A percentile compares a stretch with the other conserved stretches of the same genome.
Conservation (phyloP, 2,113 vertebrate genomes). For the Pteruthius melanotis region DNA sequence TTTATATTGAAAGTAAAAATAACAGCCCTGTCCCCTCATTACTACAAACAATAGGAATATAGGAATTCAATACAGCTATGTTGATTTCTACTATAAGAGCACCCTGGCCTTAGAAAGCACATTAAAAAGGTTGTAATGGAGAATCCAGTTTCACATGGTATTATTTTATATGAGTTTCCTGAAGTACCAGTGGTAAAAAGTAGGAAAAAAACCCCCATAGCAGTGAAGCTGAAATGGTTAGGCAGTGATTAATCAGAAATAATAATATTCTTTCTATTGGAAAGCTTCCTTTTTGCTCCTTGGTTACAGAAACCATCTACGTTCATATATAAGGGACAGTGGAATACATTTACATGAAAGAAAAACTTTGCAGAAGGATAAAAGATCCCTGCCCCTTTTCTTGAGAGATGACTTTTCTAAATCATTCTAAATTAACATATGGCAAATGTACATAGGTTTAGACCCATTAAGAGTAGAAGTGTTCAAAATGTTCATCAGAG, state of each 20-base stretch:
- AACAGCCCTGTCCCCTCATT: background rate
- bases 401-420: constrained; percentile 29
- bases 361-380: background rate
- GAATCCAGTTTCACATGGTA: background rate
- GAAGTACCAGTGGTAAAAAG: background rate
- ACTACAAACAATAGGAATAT: background rate
- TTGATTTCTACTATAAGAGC: background rate
- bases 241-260: background rate
- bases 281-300: background rate
- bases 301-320: background rate
- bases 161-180: background rate
- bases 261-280: background rate
- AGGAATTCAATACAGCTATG: background rate
- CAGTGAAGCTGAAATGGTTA: background rate
- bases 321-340: background rate
- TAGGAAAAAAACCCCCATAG: rapidly evolving
- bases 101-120: background rate
- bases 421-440: constrained; percentile 37
- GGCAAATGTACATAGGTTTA: background rate
- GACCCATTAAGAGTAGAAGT: constrained; percentile 24
- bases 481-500: constrained; percentile 47
- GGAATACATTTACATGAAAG: background rate
- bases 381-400: background rate
- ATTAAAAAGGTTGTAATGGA: background rate
- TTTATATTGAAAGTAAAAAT: background rate